Evolutionary conservation across 2,113 vertebrate genomes (phyloP), one percentile per base, ranked within the genome.

Genomic region (Malurus melanocephalus): DNA sequence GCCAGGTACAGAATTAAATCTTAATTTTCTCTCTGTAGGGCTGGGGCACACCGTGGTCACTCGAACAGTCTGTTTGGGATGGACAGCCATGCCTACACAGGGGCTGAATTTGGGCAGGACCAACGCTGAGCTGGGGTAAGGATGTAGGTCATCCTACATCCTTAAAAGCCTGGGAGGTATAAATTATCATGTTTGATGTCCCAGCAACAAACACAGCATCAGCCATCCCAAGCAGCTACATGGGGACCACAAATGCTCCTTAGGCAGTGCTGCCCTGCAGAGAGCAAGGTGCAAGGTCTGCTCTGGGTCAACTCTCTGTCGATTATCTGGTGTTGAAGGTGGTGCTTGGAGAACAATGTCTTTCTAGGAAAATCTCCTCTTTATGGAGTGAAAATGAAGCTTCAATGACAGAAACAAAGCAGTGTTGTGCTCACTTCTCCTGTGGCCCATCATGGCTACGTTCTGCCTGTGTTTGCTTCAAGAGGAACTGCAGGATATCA

Each of bases 401-500:
- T 71, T 24, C 6, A 4, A 13, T 23, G 42, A 61, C 43, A 76
- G 40, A 38, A 81, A 61, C 40, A 72, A 53, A 28, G 2, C 45
- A 79, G 7, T 13, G 11, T 3, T 18, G n/a, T 43, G 46, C 30
- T 95, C 64, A 92, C 20, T 79, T 81, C 38, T 85, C 10, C 3
- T 32, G 38, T 22, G 88, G 30, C 27, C 27, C 1, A 0, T 49
- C 86, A 65, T 38, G 20, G 35, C 32, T 40, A 23, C 0, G 24
- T 68, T 86, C 67, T 59, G 73, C 57, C 67, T 4, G 5, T 5
- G 67, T 93, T 85, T 96, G 82, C 53, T 92, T 93, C 72, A 96
- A 92, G 46, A 98, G 95, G 72, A 97, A 96, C 32, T 43, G 94
- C 80, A 97, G 46, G 45, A 98, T 6, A 9, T 98, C 97, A 69